These are phyloP conservation scores for Lacerta bilineata DNA, from an alignment of 2,797 vertebrate species.

Conservation along the genomic window DNA sequence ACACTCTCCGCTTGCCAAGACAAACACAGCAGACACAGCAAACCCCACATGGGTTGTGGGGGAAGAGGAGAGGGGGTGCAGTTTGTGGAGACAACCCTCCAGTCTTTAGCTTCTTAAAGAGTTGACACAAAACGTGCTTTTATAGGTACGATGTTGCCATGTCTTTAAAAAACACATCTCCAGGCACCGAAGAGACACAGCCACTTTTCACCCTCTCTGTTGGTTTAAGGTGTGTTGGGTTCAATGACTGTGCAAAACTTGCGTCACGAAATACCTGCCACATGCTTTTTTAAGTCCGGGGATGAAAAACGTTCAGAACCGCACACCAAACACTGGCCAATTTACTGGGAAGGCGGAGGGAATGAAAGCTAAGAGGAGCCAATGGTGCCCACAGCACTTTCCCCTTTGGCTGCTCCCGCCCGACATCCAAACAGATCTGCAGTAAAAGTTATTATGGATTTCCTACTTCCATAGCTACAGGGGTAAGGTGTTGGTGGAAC, in stretches of 20 bases:
- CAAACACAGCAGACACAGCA: conserved; percentile 94
- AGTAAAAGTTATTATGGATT: conserved; percentile 1
- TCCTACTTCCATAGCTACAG: conserved; percentile 23
- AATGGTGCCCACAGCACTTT: conserved; percentile 45
- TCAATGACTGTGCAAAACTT: conserved; percentile 89
- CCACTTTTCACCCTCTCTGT: conserved; percentile 93
- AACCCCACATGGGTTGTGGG: not conserved
- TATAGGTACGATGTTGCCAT: conserved; percentile 83
- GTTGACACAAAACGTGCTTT: conserved; percentile 87
- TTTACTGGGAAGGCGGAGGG: conserved; percentile 75
- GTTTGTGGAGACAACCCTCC: conserved; percentile 91
- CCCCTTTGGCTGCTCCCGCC: conserved; percentile 36
- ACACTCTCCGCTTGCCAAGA: conserved; percentile 90
- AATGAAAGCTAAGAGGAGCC: conserved; percentile 65
- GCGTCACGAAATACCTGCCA: conserved; percentile 92
- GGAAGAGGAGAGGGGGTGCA: conserved; percentile 57
- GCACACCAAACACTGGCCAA: conserved; percentile 72
- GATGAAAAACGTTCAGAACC: conserved; percentile 66
- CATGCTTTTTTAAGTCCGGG: conserved; percentile 72
- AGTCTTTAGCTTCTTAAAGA: conserved; percentile 93
- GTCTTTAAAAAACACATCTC: conserved; percentile 82
- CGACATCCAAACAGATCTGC: conserved; percentile 41
- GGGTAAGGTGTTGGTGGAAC: conserved; percentile 22
- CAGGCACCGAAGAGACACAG: conserved; percentile 84
- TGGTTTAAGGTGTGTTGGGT: conserved; percentile 92